Evolutionary conservation across 2,113 vertebrate species (phyloP).

Genomic region (Elephas maximus): DNA sequence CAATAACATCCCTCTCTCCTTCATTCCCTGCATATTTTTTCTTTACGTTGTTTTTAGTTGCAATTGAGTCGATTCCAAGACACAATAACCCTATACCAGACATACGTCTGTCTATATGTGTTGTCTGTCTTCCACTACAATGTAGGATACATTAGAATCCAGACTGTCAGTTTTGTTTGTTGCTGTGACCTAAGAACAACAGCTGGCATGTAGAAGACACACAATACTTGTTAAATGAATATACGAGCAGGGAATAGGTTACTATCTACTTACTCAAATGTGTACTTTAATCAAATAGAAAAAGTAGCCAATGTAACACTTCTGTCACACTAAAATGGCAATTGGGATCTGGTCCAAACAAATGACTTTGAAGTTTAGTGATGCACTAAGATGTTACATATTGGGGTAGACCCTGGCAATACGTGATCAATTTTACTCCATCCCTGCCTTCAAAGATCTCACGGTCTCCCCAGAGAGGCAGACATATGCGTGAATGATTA

Average conservation of each 20-base stretch:
- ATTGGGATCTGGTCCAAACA: neutral
- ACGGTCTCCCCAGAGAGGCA: neutral
- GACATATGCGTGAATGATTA: neutral
- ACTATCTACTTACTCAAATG: neutral
- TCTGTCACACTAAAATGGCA: neutral
- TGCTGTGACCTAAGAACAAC: neutral
- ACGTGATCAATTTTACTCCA: neutral
- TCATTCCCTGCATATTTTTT: neutral
- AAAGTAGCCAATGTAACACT: neutral
- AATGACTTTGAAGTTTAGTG: neutral
- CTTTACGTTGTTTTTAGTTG: neutral
- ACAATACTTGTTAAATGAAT: neutral
- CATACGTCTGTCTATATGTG: neutral
- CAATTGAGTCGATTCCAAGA: neutral
- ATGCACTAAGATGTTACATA: neutral
- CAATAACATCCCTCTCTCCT: neutral
- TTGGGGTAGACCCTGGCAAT: neutral
- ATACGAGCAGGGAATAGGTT: neutral
- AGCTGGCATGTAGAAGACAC: neutral
- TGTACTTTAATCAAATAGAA: neutral
- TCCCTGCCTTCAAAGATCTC: neutral
- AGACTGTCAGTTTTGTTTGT: neutral
- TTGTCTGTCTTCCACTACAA: neutral
- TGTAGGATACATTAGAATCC: neutral
- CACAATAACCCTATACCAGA: neutral